Evolutionary conservation across 2,113 vertebrate genomes (phyloP), one percentile per base, ranked within the genome.

Genomic region (Sturnus vulgaris): DNA sequence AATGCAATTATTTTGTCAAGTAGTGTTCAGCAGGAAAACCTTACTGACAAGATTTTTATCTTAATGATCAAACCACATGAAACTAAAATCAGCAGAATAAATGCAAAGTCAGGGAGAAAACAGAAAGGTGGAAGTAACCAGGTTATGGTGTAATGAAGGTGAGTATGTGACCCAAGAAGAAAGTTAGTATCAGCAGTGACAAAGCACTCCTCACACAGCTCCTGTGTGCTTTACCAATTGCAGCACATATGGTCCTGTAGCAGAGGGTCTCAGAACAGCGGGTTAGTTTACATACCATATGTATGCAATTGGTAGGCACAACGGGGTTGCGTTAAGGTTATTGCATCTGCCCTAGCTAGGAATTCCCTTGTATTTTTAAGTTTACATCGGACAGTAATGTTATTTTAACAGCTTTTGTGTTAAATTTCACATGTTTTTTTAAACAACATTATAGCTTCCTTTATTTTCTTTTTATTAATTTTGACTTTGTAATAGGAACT

Each of bases 331-430:
- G 22, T 87, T 93, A 92, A 93, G 86, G 86, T 96, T 94, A 91
- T 77, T 90, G 53, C 87, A 93, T 76, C 93, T 96, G 70, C 80
- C 93, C 90, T 93, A 47, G 82, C 70, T 97, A 28, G 10, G 90
- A 96, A 93, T 94, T 95, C 90, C 92, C 79, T 69, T 94, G 87
- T 94, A 90, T 93, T 96, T 91, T 66, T 68, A 96, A 86, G 73
- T 95, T 94, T 94, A 33, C 49, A 52, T 94, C 27, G 72, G 81
- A 87, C 56, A 93, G 72, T 88, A 72, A 87, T 96, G 76, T 96
- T 97, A 94, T 95, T 95, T 96, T 97, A 95, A 87, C 60, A 93
- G 59, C 61, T 96, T 96, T 97, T 96, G 82, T 90, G 86, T 93
- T 95, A 96, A 65, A 92, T 92, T 96, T 97, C 65, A 71, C 92